phyloP scores from a whole-genome alignment of 2,797 vertebrate species.

The Malacoraja senta region DNA sequence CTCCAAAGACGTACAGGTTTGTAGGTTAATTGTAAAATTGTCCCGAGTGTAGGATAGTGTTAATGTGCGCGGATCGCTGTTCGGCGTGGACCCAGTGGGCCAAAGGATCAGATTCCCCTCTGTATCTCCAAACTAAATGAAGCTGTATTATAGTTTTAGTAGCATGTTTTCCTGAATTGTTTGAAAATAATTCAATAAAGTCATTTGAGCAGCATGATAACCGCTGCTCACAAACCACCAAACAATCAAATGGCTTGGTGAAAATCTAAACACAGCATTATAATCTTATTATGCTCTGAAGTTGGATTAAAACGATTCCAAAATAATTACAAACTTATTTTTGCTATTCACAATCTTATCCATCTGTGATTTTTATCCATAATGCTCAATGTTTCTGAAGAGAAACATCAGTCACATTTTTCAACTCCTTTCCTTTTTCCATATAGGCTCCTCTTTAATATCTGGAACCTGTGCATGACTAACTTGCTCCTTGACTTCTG shows the following conservation, averaged over 20 bases:
- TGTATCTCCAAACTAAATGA: too few species aligned
- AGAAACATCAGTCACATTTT: background rate
- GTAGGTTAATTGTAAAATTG: too few species aligned
- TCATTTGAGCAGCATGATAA: background rate
- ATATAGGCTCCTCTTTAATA: background rate
- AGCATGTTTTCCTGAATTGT: background rate
- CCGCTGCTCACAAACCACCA: background rate
- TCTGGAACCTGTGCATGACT: background rate
- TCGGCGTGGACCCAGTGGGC: too few species aligned
- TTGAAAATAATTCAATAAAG: conserved; percentile 1
- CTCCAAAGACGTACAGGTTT: too few species aligned
- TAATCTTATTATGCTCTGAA: background rate
- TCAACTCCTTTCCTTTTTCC: background rate
- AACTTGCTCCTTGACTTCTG: background rate
- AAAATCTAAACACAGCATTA: background rate
- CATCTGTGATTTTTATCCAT: too few species aligned
- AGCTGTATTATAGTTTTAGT: background rate
- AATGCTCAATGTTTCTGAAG: background rate
- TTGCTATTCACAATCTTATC: background rate
- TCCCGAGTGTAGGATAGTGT: too few species aligned
- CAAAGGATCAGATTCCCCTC: too few species aligned
- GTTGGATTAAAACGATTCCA: background rate
- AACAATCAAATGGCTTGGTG: background rate
- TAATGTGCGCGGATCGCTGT: too few species aligned
- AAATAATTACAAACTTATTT: background rate